These are phyloP conservation scores for Calypte anna DNA, from an alignment of 2,113 vertebrate species.

Conservation along the genomic window DNA sequence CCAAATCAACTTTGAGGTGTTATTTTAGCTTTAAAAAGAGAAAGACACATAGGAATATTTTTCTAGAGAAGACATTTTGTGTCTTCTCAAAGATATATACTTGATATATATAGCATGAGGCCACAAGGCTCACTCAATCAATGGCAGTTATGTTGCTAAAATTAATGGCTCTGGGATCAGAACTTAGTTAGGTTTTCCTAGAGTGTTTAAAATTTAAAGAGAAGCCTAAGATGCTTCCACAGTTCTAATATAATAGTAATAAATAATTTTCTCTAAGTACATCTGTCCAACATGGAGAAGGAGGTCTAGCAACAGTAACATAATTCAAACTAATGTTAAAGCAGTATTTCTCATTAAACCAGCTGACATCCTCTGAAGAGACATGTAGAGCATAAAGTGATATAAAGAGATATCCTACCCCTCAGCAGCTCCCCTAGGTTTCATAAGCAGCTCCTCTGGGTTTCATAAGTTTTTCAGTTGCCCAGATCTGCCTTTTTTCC, in stretches of 20 bases:
- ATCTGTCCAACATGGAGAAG: neutral
- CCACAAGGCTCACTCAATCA: neutral
- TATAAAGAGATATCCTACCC: neutral
- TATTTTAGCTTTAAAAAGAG: neutral
- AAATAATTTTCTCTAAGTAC: conserved; percentile 8
- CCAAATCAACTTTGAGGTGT: neutral
- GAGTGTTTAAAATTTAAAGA: conserved; percentile 42
- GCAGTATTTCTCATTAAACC: neutral
- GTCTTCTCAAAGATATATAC: neutral
- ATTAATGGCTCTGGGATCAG: neutral
- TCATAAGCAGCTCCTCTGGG: neutral
- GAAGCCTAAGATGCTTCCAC: neutral
- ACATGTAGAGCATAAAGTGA: neutral
- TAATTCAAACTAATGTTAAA: neutral
- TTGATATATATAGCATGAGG: neutral
- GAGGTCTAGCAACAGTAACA: neutral
- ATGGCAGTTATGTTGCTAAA: neutral
- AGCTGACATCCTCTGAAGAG: neutral
- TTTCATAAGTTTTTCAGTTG: neutral
- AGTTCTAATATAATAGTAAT: conserved; percentile 11
- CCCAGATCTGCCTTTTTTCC: neutral
- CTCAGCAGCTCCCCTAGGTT: neutral
- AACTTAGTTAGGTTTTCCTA: neutral
- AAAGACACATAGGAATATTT: neutral
- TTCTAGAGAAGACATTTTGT: neutral